A percentile compares a stretch with the other conserved stretches of the same genome.
These are phyloP conservation scores for Ceratina australensis DNA, from an alignment of 1,140 invertebrate species.

Conservation along the genomic window DNA sequence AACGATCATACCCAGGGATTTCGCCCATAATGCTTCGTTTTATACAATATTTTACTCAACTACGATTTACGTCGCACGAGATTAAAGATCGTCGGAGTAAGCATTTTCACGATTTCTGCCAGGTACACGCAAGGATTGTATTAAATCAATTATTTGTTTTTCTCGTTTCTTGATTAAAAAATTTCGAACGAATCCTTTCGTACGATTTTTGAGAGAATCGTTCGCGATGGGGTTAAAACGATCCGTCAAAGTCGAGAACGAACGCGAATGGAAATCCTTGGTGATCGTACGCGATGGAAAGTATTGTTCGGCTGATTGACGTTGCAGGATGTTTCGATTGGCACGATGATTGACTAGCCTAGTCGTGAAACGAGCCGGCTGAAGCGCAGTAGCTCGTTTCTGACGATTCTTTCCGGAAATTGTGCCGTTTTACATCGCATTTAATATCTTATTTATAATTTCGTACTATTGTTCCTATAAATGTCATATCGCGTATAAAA, in stretches of 20 bases:
- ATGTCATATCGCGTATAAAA: no score
- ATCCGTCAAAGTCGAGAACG: no score
- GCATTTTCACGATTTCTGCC: neutral
- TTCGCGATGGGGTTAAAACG: neutral
- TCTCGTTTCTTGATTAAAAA: no score
- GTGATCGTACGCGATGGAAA: constrained; percentile 3
- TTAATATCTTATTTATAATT: neutral
- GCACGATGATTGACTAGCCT: constrained; percentile 47
- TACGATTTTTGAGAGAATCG: neutral
- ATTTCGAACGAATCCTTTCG: no score
- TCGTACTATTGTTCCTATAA: neutral
- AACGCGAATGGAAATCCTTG: neutral
- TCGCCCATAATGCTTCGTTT: neutral
- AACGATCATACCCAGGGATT: neutral
- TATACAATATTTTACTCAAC: neutral
- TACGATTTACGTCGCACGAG: constrained; percentile 36
- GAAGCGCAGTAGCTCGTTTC: neutral
- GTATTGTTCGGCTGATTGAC: constrained; percentile 35
- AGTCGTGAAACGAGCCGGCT: constrained; percentile 26
- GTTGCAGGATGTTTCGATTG: constrained; percentile 37
- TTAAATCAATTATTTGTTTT: no score
- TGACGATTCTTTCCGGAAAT: constrained; percentile 37
- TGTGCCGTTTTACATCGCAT: neutral
- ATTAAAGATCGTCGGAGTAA: constrained; percentile 40
- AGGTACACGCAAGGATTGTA: no score